Conservation (phyloP, 2,888 invertebrate genomes). For the Diaprepes abbreviatus region DNA sequence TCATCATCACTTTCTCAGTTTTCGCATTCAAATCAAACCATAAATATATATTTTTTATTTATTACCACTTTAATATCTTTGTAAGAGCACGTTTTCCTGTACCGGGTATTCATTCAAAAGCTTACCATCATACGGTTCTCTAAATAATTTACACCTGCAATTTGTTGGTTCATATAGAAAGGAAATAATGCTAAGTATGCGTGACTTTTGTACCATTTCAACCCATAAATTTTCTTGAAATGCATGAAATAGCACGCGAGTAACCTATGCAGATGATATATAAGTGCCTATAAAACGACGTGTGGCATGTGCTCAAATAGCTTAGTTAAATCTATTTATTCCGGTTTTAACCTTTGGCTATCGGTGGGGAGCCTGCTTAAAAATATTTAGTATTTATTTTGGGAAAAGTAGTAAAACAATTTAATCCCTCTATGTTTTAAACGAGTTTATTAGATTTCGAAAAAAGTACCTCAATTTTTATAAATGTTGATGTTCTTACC, state of each 20-base stretch:
- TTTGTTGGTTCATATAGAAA: conserved; percentile 36
- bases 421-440: too few relatives aligned
- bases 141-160: conserved; percentile 34
- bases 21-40: too few relatives aligned
- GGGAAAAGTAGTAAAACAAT: too few relatives aligned
- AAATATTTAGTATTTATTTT: too few relatives aligned
- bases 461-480: too few relatives aligned
- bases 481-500: too few relatives aligned
- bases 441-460: too few relatives aligned
- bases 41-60: too few relatives aligned
- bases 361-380: background rate
- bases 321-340: conserved; percentile 11
- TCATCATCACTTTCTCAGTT: too few relatives aligned
- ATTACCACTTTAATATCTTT: too few relatives aligned
- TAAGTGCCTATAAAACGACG: conserved; percentile 16
- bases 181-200: conserved; percentile 37
- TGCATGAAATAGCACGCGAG: conserved; percentile 37
- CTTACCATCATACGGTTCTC: conserved; percentile 13
- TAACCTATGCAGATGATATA: conserved; percentile 36
- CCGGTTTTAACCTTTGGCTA: conserved; percentile 7
- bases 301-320: conserved; percentile 14
- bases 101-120: background rate
- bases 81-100: background rate
- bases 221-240: conserved; percentile 40
- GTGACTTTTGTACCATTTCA: conserved; percentile 34